Base-by-base conservation (phyloP, 1,140 invertebrate species). In the Brachionus calyciflorus region DNA sequence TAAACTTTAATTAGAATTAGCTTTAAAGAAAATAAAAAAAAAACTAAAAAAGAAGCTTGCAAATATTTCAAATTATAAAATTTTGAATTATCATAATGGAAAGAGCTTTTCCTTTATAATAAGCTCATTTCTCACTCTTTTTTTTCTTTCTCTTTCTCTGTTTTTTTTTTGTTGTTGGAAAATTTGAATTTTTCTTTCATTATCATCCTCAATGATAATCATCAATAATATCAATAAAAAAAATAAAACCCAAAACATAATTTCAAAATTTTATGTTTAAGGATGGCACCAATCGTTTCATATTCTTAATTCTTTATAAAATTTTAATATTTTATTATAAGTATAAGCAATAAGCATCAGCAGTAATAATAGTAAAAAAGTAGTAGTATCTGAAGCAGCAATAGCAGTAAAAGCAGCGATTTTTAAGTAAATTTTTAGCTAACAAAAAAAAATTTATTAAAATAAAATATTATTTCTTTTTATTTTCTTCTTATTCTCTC, bases 321-420 rank as follows among this genome's bases (percentile, higher is more conserved):
- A 60, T 60, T 60, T 60, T 60, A 60, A 60, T 60, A 60, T 60
- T 33, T 60, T 60, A 60, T 60, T 60, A 60, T 60, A 37, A 55
- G 28, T 28, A 12, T 28, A 55, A 21, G 33, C 12, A 55, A 55
- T 55, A 37, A 60, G 30, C 55, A 60, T 26, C 55, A 60, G 55
- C 37, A 37, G 55, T 60, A 60, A 30, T 37, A 60, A 55, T 28
- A 55, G 53, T 55, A 55, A 28, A 28, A 55, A 28, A 55, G 37
- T 19, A 60, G 9, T 9, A 37, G 9, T 9, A 37, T 3, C 33
- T 5, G 33, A 3, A 37, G 33, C 33, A 37, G 33, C 9, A 37
- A 9, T 37, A 37, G 33, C 9, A 60, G 55, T 33, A 60, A n/a
- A 37, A 33, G 55, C 28, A 60, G 28, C 55, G 37, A 60, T 60